Base-by-base conservation (phyloP, 2,888 invertebrate genomes). In the Ochropleura plecta region DNA sequence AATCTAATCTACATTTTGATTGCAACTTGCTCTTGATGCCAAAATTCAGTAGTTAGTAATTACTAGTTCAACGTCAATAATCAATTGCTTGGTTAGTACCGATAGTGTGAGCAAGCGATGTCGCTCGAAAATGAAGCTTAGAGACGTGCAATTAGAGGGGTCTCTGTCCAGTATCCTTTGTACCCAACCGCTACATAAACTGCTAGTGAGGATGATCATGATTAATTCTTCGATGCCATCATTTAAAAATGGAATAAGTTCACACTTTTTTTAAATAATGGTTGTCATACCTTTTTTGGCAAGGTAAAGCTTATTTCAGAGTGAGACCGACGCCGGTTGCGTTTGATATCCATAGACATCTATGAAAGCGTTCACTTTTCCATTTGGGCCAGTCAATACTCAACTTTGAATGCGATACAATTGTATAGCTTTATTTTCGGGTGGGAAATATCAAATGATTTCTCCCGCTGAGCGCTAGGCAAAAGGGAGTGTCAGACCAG, bases 61-160 rank as follows among this genome's bases (percentile, higher is more conserved):
- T 71, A 71, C 53, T 48, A 60, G 59, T 79, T 79, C 70, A 20
- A 59, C 70, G 59, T 60, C 40, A 59, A 75, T 78, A 78, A 57
- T 49, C 79, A 69, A 75, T 70, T 7, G 40, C 59, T 48, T 60
- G 79, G 40, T 48, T 53, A 71, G 30, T 70, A 42, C n/a, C 71
- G 10, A 79, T 71, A 42, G 46, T 53, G 42, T 60, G 40, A 42
- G 46, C 40, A 14, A 20, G 57, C 40, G 51, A 70, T 20, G 51
- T 76, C 42, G 40, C 40, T 40, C 51, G 51, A 71, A n/a, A 79
- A 79, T 42, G 20, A 10, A 71, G 46, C 48, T 53, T 79, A 79
- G 71, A 48, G 40, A 10, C 30, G 42, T 30, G 71, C 72, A 76
- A 79, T 76, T 76, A 79, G 49, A 16, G 70, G 9, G 18, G 18